A percentile compares a stretch with the other conserved stretches of the same genome.
Conservation (phyloP, 2,113 vertebrate genomes). For the Colius striatus region DNA sequence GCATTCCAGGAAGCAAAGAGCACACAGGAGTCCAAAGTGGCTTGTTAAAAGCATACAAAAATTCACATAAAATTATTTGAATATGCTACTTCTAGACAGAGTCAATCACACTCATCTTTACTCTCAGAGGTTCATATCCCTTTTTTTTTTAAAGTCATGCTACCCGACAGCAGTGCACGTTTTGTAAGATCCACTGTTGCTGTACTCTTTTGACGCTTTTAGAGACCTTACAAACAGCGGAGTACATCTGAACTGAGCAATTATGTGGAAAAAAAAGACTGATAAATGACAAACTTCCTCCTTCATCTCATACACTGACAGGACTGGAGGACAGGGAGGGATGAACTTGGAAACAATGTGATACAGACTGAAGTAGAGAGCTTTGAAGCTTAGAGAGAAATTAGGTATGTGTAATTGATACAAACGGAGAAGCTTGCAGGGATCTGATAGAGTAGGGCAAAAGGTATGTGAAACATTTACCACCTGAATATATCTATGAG, state of each 20-base stretch:
- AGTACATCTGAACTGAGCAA: background rate
- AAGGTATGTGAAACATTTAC: background rate
- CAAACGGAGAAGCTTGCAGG: background rate
- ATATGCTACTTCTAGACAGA: background rate
- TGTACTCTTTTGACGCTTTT: too few species aligned
- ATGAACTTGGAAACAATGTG: background rate
- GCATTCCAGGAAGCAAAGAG: background rate
- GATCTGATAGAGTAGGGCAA: background rate
- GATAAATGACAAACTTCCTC: background rate
- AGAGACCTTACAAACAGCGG: background rate
- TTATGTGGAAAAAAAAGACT: background rate
- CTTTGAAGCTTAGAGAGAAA: background rate
- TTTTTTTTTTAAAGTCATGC: background rate
- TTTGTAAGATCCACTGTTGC: background rate
- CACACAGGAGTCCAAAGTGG: background rate
- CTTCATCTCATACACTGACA: background rate
- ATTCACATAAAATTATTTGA: too few species aligned
- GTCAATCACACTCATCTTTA: background rate
- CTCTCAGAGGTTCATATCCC: background rate
- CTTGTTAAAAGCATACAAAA: too few species aligned
- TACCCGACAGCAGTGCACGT: background rate
- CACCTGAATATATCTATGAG: background rate
- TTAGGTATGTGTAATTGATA: background rate
- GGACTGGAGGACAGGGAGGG: background rate
- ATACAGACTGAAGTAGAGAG: background rate